A percentile compares a stretch with the other conserved stretches of the same genome.
Conservation (phyloP, 2,113 vertebrate genomes). For the Psilopsiagon aymara region DNA sequence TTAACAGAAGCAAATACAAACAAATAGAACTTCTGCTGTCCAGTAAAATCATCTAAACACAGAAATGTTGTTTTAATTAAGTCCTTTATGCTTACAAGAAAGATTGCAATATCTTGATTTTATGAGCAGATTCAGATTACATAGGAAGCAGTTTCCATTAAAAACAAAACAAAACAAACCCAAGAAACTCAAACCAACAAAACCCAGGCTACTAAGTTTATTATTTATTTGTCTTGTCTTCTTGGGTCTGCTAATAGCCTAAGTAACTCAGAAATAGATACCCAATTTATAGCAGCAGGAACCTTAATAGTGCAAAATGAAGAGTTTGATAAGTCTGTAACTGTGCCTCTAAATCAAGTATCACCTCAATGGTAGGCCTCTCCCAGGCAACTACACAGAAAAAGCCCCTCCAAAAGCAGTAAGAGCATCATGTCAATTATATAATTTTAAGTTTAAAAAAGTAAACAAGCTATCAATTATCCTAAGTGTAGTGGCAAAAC, state of each 20-base stretch:
- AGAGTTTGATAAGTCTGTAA: neutral
- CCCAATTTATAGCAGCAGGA: neutral
- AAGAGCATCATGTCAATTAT: neutral
- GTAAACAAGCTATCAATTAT: neutral
- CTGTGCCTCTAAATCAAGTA: neutral
- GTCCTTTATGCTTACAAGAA: neutral
- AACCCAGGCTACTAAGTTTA: neutral
- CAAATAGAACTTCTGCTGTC: neutral
- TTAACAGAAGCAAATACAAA: neutral
- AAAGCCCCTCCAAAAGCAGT: neutral
- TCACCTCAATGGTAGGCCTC: neutral
- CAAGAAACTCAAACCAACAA: neutral
- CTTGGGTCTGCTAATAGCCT: neutral
- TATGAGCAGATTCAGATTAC: neutral
- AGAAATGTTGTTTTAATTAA: constrained; percentile 4
- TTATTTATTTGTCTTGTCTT: neutral
- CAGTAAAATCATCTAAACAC: neutral
- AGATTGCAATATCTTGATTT: neutral
- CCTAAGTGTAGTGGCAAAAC: neutral
- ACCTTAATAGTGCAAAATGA: neutral
- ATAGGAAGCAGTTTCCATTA: neutral
- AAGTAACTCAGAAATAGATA: neutral
- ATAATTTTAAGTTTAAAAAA: neutral
- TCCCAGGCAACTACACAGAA: neutral
- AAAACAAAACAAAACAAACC: neutral